A percentile compares a stretch with the other conserved stretches of the same genome.
These are phyloP conservation scores for Macropodus opercularis DNA, from an alignment of 2,797 vertebrate genomes.

Conservation along the genomic window DNA sequence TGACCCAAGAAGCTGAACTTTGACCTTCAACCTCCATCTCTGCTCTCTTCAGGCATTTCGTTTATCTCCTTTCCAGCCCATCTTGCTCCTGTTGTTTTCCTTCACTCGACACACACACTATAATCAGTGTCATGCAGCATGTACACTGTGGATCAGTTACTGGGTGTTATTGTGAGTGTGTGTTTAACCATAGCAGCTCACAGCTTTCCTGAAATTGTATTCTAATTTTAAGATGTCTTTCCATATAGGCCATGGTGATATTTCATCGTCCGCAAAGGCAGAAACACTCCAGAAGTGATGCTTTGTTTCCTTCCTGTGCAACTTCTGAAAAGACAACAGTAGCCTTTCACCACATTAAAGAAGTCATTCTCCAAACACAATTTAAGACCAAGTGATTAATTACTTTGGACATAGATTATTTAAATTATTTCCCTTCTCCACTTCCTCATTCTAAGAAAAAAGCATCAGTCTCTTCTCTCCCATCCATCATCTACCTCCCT, in stretches of 20 bases:
- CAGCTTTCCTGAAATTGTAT: neutral
- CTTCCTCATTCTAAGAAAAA: constrained; percentile 29
- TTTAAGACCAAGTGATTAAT: neutral
- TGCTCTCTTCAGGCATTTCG: constrained; percentile 1
- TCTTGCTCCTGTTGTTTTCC: neutral
- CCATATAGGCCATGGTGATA: neutral
- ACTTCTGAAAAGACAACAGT: neutral
- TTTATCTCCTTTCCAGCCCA: constrained; percentile 9
- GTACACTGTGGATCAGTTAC: neutral
- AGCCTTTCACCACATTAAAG: neutral
- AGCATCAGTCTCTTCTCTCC: constrained; percentile 12
- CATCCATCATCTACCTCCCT: constrained; percentile 35
- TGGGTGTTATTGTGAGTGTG: neutral
- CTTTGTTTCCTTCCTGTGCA: neutral
- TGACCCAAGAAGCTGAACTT: constrained; percentile 48
- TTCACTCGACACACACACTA: neutral
- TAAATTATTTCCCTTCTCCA: constrained; percentile 1
- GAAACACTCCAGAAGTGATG: neutral
- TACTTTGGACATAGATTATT: neutral
- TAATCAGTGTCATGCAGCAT: neutral
- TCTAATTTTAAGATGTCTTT: neutral
- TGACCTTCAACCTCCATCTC: constrained; percentile 34
- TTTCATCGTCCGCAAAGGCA: constrained; percentile 3
- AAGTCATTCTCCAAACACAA: neutral
- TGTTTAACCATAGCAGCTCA: neutral